These are phyloP conservation scores for Trichopria drosophilae DNA, from an alignment of 2,888 invertebrate species.

Conservation along the genomic window DNA sequence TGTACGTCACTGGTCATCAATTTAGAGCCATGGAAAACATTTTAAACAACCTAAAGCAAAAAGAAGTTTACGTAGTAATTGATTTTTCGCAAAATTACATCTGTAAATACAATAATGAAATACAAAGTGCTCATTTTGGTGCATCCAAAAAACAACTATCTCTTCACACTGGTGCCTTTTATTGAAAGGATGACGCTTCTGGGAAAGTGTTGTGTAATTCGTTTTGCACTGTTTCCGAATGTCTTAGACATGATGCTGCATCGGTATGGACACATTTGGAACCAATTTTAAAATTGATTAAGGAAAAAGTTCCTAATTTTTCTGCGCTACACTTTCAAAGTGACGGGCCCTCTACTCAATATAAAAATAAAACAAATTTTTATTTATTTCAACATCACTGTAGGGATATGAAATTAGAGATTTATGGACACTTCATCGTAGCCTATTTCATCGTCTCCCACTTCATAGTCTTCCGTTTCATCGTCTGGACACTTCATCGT, in stretches of 20 bases:
- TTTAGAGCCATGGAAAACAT: conserved; percentile 2
- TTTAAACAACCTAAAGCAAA: conserved; percentile 1
- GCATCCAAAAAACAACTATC: conserved; percentile 14
- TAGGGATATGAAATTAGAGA: not conserved
- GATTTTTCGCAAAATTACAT: conserved; percentile 18
- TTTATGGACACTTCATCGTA: too few species aligned
- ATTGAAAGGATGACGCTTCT: not conserved
- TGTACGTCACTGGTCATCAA: conserved; percentile 3
- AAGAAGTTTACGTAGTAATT: conserved; percentile 7
- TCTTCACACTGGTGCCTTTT: conserved; percentile 5
- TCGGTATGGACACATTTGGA: conserved; percentile 20
- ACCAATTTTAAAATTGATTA: conserved; percentile 5
- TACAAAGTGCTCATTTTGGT: conserved; percentile 14
- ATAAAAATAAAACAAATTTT: conserved; percentile 6
- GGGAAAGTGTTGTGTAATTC: conserved; percentile 9
- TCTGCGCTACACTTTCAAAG: conserved; percentile 15
- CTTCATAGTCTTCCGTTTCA: not conserved
- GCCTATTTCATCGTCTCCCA: too few species aligned
- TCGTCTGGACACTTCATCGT: not conserved
- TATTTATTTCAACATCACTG: conserved; percentile 1
- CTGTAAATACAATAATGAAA: conserved; percentile 12
- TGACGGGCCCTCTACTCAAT: conserved; percentile 12
- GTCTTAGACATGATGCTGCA: conserved; percentile 13
- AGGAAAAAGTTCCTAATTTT: conserved; percentile 1
- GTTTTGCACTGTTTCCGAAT: conserved; percentile 12